Evolutionary conservation across 2,888 invertebrate species (phyloP).

Genomic region (Bembecia ichneumoniformis): DNA sequence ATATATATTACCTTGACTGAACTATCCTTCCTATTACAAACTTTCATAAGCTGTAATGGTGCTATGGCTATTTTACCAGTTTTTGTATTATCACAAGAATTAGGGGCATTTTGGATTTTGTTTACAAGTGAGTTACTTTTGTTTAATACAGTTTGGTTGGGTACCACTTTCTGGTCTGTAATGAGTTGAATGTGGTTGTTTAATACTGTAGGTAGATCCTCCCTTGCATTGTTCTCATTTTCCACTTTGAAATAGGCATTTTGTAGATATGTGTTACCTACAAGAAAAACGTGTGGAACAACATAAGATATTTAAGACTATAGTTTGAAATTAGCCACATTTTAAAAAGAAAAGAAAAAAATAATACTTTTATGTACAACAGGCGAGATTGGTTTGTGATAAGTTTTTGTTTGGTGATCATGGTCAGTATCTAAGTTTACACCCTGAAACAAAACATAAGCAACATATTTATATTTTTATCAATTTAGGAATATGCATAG

Average conservation of each 20-base stretch:
- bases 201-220: slow-evolving; percentile 24
- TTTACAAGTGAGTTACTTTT: slow-evolving; percentile 20
- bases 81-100: slow-evolving; percentile 38
- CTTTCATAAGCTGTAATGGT: slow-evolving; percentile 30
- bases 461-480: background rate
- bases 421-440: slow-evolving; percentile 30
- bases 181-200: slow-evolving; percentile 33
- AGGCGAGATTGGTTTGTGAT: slow-evolving; percentile 8
- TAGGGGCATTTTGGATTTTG: slow-evolving; percentile 23
- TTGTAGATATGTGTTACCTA: slow-evolving; percentile 33
- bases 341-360: background rate
- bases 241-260: slow-evolving; percentile 56
- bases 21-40: slow-evolving; percentile 13
- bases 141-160: slow-evolving; percentile 32
- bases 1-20: no score
- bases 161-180: slow-evolving; percentile 39
- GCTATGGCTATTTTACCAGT: slow-evolving; percentile 40
- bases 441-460: slow-evolving; percentile 25
- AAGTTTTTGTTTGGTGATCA: slow-evolving; percentile 14
- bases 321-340: no score
- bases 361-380: slow-evolving; percentile 24
- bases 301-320: no score
- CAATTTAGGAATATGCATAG: no score
- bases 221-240: slow-evolving; percentile 40
- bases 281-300: slow-evolving; percentile 11